Evolutionary conservation across 2,888 invertebrate genomes (phyloP).

Genomic region (Diadromus collaris): DNA sequence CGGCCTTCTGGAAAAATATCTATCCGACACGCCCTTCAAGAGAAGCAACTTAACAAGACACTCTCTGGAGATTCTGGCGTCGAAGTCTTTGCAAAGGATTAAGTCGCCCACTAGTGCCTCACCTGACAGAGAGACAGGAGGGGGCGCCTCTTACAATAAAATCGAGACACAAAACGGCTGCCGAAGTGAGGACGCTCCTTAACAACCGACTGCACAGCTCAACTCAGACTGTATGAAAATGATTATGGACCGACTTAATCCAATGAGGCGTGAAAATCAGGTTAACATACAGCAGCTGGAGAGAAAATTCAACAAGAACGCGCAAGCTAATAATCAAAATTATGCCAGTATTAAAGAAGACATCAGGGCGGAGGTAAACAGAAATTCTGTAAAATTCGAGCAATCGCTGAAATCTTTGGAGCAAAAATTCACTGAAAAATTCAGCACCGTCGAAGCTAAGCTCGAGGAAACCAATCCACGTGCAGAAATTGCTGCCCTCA

Average conservation of each 20-base stretch:
- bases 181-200: not conserved
- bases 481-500: not conserved
- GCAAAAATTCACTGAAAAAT: not conserved
- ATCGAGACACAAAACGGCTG: not conserved
- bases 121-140: not conserved
- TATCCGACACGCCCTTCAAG: not conserved
- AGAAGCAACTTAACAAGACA: not conserved
- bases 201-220: not conserved
- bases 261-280: not conserved
- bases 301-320: not conserved
- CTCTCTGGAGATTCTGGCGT: not conserved
- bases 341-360: not conserved
- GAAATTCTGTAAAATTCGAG: not conserved
- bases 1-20: not conserved
- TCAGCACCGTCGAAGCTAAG: not conserved
- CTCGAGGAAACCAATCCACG: not conserved
- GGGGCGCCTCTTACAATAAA: not conserved
- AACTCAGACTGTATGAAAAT: constrained; percentile 4
- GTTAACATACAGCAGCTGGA: not conserved
- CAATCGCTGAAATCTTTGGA: not conserved
- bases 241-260: not conserved
- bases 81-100: no score
- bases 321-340: not conserved
- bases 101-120: not conserved
- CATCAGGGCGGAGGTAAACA: not conserved